These are phyloP conservation scores for Balaenoptera acutorostrata DNA, from an alignment of 2,113 vertebrate species.

Conservation along the genomic window DNA sequence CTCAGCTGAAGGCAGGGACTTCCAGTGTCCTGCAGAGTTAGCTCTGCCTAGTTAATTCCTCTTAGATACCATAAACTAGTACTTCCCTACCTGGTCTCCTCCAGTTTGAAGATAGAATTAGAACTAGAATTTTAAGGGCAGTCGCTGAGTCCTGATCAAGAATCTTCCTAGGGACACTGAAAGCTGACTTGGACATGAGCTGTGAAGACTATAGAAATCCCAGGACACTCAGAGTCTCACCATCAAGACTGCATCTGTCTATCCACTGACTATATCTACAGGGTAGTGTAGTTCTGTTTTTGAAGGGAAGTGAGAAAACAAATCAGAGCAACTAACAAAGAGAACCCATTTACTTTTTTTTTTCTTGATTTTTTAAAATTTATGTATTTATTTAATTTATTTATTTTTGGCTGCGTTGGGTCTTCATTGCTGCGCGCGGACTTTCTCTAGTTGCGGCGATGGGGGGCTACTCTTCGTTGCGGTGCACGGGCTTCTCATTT, in stretches of 20 bases:
- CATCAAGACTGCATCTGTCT: accelerated
- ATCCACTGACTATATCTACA: no score
- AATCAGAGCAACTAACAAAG: background rate
- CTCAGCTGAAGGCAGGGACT: background rate
- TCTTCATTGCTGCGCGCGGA: no score
- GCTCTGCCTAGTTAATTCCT: background rate
- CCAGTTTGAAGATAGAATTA: background rate
- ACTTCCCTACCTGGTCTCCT: background rate
- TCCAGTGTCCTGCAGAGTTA: background rate
- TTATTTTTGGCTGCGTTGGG: background rate
- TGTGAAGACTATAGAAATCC: background rate
- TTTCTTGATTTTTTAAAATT: no score
- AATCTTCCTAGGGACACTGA: background rate
- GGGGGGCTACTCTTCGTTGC: no score
- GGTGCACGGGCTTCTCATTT: no score
- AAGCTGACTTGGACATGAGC: background rate
- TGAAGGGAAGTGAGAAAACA: background rate
- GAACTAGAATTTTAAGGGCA: background rate
- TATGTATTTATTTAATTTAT: no score
- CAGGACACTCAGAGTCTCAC: no score
- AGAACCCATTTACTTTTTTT: no score
- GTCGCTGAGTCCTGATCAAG: background rate
- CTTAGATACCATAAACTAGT: background rate
- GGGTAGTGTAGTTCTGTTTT: background rate
- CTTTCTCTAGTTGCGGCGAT: no score